Evolutionary conservation across 92 coral and sea anemone genomes (phyloP).

Genomic region (Siderastrea siderea): DNA sequence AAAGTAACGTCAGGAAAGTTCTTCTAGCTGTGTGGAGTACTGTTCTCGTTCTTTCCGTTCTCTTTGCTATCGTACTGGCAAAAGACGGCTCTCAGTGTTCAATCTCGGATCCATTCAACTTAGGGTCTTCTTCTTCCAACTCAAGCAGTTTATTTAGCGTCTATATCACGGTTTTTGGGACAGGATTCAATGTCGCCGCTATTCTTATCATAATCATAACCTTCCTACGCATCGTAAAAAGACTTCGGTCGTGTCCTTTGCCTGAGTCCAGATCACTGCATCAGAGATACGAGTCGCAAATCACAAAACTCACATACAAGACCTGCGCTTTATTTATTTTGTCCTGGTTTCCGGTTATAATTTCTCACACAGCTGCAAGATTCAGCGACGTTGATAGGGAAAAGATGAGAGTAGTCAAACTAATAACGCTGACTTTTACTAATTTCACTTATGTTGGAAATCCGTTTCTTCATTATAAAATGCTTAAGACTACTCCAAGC

Average conservation of each 20-base stretch:
- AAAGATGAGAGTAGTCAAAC: background rate
- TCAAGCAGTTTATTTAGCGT: conserved; percentile 8
- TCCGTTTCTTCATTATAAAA: conserved; percentile 11
- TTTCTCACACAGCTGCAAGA: background rate
- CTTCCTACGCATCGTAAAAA: background rate
- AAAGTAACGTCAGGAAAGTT: background rate
- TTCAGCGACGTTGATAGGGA: background rate
- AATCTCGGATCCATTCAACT: conserved; percentile 7
- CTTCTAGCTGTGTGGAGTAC: background rate
- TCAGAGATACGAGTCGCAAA: conserved; percentile 11
- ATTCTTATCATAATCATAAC: conserved; percentile 1
- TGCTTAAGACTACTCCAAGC: background rate
- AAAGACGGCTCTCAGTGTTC: conserved; percentile 1
- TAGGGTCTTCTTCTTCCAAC: background rate
- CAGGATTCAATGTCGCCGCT: conserved; percentile 2
- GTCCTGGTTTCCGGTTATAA: conserved; percentile 18
- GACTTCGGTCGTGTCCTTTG: conserved; percentile 15
- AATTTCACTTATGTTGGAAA: conserved; percentile 5
- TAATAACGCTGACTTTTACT: background rate
- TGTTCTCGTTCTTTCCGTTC: background rate
- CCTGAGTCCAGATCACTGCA: background rate
- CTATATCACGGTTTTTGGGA: conserved; percentile 10
- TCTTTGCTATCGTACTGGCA: background rate
- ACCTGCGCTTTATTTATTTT: conserved; percentile 6
- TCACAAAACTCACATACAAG: conserved; percentile 25